phyloP scores from a whole-genome alignment of 2,888 invertebrate genomes.

The Xestobium rufovillosum region DNA sequence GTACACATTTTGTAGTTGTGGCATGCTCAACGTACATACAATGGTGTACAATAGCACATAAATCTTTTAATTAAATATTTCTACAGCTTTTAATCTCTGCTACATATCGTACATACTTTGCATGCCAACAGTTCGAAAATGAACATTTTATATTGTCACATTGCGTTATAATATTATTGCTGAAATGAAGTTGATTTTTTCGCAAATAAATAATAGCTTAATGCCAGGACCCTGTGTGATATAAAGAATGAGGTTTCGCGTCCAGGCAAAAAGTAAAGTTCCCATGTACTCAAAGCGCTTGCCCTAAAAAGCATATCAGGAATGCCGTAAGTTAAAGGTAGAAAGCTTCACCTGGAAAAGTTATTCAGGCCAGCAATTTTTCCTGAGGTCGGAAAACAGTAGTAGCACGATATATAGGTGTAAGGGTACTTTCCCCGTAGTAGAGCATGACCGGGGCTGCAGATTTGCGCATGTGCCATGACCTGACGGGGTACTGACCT shows the following conservation, averaged over 20 bases:
- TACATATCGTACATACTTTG: too few species aligned
- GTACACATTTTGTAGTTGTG: too few species aligned
- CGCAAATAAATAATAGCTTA: too few species aligned
- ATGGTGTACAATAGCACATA: too few species aligned
- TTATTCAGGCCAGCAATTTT: constrained; percentile 1
- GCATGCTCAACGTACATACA: too few species aligned
- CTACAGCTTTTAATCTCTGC: too few species aligned
- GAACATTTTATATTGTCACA: too few species aligned
- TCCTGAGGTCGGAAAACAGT: background rate
- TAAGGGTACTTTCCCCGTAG: constrained; percentile 10
- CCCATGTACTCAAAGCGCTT: background rate
- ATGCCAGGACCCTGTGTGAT: background rate
- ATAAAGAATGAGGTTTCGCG: constrained; percentile 1
- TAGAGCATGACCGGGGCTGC: constrained; percentile 29
- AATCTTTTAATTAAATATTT: too few species aligned
- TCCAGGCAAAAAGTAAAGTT: background rate
- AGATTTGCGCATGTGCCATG: constrained; percentile 33
- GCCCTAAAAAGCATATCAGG: constrained; percentile 1
- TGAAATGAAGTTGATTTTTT: too few species aligned
- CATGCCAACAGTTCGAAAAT: too few species aligned
- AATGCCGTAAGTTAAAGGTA: background rate
- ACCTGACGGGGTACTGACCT: constrained; percentile 41
- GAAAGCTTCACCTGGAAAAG: constrained; percentile 2
- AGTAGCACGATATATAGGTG: background rate
- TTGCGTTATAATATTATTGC: too few species aligned